Evolutionary conservation across 2,113 vertebrate genomes (phyloP).

Genomic region (Synodontis membranacea): DNA sequence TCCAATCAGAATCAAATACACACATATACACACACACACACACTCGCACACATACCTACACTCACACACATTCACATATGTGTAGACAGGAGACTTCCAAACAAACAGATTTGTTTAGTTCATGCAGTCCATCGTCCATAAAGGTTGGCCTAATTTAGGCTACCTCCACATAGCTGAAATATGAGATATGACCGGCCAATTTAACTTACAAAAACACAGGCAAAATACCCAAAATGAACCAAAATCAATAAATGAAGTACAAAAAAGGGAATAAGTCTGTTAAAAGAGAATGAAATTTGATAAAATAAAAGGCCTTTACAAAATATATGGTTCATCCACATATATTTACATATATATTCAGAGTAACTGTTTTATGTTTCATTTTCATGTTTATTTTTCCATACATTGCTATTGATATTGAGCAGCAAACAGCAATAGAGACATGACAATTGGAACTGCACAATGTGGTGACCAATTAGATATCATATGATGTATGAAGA

Average conservation of each 20-base stretch:
- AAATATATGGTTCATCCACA: slow-evolving; percentile 71
- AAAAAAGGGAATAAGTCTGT: slow-evolving; percentile 60
- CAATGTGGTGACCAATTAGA: slow-evolving; percentile 59
- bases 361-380: slow-evolving; percentile 56
- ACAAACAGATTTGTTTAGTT: slow-evolving; percentile 53
- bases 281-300: slow-evolving; percentile 51
- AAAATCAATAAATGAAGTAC: slow-evolving; percentile 64
- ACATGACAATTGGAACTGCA: slow-evolving; percentile 71
- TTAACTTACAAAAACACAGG: slow-evolving; percentile 71
- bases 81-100: slow-evolving; percentile 40
- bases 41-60: slow-evolving; percentile 8
- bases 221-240: slow-evolving; percentile 52
- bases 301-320: slow-evolving; percentile 67
- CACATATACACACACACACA: slow-evolving; percentile 31
- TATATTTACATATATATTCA: slow-evolving; percentile 65
- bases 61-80: slow-evolving; percentile 26
- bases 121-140: slow-evolving; percentile 48
- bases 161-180: slow-evolving; percentile 53
- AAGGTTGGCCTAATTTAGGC: slow-evolving; percentile 70
- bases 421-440: slow-evolving; percentile 61
- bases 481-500: slow-evolving; percentile 62
- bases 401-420: slow-evolving; percentile 65
- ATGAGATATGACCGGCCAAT: slow-evolving; percentile 71
- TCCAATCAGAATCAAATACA: slow-evolving; percentile 52
- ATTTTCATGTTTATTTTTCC: slow-evolving; percentile 55